Evolutionary conservation across 2,113 vertebrate genomes (phyloP).

Genomic region (Geothlypis trichas): DNA sequence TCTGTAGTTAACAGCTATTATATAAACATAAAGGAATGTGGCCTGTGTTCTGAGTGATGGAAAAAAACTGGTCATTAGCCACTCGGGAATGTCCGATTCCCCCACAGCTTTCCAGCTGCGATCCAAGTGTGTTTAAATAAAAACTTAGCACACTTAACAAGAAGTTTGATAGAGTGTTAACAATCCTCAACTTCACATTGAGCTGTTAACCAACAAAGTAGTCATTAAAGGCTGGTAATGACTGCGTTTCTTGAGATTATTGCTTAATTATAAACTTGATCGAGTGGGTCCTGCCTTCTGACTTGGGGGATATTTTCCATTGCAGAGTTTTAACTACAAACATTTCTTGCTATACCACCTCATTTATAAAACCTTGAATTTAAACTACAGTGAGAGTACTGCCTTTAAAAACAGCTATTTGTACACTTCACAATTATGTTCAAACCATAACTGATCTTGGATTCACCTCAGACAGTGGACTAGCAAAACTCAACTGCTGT

Average conservation of each 20-base stretch:
- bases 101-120: conserved; percentile 72
- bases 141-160: conserved; percentile 74
- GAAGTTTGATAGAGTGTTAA: conserved; percentile 84
- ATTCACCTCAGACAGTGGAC: not conserved
- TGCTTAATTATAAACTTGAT: conserved; percentile 68
- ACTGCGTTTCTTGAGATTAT: conserved; percentile 64
- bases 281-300: conserved; percentile 28
- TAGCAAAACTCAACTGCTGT: not conserved
- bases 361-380: not conserved
- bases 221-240: conserved; percentile 79
- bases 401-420: not conserved
- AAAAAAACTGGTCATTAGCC: conserved; percentile 68
- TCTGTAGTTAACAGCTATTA: conserved; percentile 72
- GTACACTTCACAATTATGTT: not conserved
- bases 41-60: conserved; percentile 50
- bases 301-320: conserved; percentile 34
- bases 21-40: conserved; percentile 75
- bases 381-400: not conserved
- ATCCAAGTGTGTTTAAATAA: conserved; percentile 73
- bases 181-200: conserved; percentile 75
- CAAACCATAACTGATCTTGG: not conserved
- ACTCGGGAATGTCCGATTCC: conserved; percentile 56
- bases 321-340: not conserved
- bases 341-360: not conserved
- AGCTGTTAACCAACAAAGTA: conserved; percentile 81